Evolutionary conservation across 2,797 vertebrate genomes (phyloP).

Genomic region (Peromyscus eremicus): DNA sequence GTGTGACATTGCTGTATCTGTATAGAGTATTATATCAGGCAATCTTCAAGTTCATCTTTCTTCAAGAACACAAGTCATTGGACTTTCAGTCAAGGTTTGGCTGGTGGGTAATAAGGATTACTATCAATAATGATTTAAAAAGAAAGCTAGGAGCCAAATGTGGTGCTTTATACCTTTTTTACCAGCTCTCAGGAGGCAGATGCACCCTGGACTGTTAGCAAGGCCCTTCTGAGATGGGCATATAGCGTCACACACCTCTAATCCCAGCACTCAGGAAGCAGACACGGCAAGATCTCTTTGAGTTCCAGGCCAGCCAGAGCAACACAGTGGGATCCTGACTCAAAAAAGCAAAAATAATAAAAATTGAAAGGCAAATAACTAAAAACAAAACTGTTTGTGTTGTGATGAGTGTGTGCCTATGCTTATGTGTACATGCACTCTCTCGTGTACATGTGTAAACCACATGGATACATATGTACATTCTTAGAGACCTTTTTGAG

Average conservation of each 20-base stretch:
- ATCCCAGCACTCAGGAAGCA: not conserved
- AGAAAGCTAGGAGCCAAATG: not conserved
- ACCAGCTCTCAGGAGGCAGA: not conserved
- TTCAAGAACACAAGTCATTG: slow-evolving; percentile 15
- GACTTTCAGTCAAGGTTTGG: slow-evolving; percentile 16
- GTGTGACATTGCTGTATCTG: not conserved
- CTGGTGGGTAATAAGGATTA: not conserved
- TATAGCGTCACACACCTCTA: not conserved
- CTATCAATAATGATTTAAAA: not conserved
- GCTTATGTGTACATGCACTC: rapidly evolving
- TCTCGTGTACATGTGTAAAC: not conserved
- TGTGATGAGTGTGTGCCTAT: not conserved
- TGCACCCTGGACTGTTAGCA: not conserved
- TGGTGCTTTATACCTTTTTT: not conserved
- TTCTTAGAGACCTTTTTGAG: slow-evolving; percentile 11
- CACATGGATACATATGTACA: not conserved
- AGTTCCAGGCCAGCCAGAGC: not conserved
- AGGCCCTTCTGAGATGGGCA: not conserved
- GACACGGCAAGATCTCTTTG: not conserved
- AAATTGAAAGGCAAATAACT: not conserved
- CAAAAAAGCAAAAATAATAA: not conserved
- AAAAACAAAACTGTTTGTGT: not conserved
- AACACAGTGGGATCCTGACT: not conserved
- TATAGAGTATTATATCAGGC: not conserved
- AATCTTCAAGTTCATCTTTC: slow-evolving; percentile 73